These are phyloP conservation scores for Liparis tanakae DNA, from an alignment of 2,797 vertebrate species.

Conservation along the genomic window DNA sequence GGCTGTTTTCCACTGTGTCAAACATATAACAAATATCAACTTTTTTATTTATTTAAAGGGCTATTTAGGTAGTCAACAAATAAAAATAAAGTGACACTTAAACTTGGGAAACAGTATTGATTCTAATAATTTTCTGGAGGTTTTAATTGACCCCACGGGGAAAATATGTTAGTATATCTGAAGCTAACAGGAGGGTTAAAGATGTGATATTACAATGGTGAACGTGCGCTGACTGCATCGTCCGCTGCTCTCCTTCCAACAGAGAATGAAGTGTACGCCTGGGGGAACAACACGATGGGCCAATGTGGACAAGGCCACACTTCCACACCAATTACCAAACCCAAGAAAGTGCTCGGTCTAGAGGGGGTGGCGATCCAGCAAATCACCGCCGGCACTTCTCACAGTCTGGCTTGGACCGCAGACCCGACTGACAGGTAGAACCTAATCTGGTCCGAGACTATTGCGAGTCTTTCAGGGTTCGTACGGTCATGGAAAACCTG, in stretches of 20 bases:
- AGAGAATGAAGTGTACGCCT: conserved; percentile 89
- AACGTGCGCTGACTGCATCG: background rate
- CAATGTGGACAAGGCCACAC: conserved; percentile 88
- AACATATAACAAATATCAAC: no score
- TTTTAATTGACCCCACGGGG: no score
- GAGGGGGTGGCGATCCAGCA: conserved; percentile 87
- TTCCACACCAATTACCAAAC: conserved; percentile 87
- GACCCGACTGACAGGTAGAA: conserved; percentile 85
- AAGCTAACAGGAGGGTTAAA: no score
- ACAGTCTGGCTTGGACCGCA: conserved; percentile 88
- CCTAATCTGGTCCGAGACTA: background rate
- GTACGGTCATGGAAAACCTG: no score
- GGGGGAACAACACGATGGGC: conserved; percentile 90
- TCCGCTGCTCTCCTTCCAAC: conserved; percentile 14
- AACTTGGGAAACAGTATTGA: no score
- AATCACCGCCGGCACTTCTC: conserved; percentile 88
- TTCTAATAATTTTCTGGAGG: no score
- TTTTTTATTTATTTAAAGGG: no score
- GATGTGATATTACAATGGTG: background rate
- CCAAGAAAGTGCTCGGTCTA: conserved; percentile 87
- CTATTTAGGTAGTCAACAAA: no score
- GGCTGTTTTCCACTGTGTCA: no score
- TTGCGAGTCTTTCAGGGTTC: no score
- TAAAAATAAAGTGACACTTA: no score
- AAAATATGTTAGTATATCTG: no score